These are phyloP conservation scores for Tryphoninae sp. DNA, from an alignment of 2,888 invertebrate genomes.

Conservation along the genomic window DNA sequence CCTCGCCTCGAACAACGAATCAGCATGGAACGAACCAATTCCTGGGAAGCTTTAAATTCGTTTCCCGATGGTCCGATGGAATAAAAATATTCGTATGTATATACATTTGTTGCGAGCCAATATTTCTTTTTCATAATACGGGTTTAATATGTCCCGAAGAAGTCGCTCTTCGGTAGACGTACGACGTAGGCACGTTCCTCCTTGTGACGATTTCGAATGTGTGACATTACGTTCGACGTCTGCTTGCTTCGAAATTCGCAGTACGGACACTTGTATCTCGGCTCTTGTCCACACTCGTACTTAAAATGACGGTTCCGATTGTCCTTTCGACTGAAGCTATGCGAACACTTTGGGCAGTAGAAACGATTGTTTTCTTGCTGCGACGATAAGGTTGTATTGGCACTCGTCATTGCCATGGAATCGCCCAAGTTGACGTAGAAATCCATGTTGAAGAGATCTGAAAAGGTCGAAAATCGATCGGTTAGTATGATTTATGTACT, in stretches of 20 bases:
- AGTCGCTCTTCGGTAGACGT: conserved; percentile 59
- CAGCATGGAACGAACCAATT: neutral
- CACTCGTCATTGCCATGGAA: conserved; percentile 24
- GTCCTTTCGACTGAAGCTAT: conserved; percentile 72
- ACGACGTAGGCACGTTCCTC: conserved; percentile 68
- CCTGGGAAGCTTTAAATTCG: neutral
- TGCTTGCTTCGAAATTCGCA: conserved; percentile 74
- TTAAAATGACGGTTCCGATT: conserved; percentile 77
- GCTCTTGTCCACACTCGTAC: conserved; percentile 78
- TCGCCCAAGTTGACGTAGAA: conserved; percentile 56
- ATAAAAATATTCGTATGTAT: neutral
- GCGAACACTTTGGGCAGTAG: conserved; percentile 73
- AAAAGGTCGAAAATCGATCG: conserved; percentile 59
- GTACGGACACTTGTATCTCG: conserved; percentile 77
- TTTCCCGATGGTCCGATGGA: neutral
- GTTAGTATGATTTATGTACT: conserved; percentile 51
- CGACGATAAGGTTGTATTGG: conserved; percentile 7
- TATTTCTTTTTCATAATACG: neutral
- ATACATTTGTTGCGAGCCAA: neutral
- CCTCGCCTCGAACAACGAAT: neutral
- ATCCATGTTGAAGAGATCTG: conserved; percentile 66
- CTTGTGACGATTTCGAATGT: conserved; percentile 73
- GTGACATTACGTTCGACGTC: conserved; percentile 73
- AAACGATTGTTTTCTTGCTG: conserved; percentile 62
- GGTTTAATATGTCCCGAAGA: conserved; percentile 31